These are phyloP conservation scores for Malaclemys terrapin DNA, from an alignment of 2,113 vertebrate species.

Conservation along the genomic window DNA sequence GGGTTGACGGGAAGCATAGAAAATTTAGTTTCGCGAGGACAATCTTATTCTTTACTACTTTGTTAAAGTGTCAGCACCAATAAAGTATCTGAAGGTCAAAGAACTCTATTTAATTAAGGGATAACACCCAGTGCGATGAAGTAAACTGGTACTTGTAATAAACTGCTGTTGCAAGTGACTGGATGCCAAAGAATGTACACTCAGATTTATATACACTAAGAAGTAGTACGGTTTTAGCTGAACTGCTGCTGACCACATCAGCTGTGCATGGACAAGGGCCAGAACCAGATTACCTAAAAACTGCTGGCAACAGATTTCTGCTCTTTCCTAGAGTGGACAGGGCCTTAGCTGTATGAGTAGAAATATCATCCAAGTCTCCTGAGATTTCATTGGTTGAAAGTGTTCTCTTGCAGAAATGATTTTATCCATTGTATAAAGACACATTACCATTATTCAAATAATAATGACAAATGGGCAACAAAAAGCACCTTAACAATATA, in stretches of 20 bases:
- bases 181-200: not conserved
- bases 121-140: not conserved
- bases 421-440: constrained; percentile 59
- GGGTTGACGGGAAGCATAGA: not conserved
- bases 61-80: too few species aligned
- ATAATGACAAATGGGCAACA: constrained; percentile 65
- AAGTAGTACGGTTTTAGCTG: not conserved
- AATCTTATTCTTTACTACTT: not conserved
- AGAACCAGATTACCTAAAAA: not conserved
- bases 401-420: constrained; percentile 42
- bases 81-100: not conserved
- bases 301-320: not conserved
- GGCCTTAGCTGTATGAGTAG: not conserved
- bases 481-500: constrained; percentile 62
- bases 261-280: not conserved
- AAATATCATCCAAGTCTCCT: not conserved
- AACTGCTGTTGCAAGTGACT: not conserved
- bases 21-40: not conserved
- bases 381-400: constrained; percentile 52
- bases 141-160: not conserved
- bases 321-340: not conserved
- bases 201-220: not conserved
- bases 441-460: constrained; percentile 65
- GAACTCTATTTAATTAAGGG: not conserved
- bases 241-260: not conserved